These are phyloP conservation scores for Pocillopora grandis DNA, from an alignment of 92 coral and sea anemone genomes.

Conservation along the genomic window DNA sequence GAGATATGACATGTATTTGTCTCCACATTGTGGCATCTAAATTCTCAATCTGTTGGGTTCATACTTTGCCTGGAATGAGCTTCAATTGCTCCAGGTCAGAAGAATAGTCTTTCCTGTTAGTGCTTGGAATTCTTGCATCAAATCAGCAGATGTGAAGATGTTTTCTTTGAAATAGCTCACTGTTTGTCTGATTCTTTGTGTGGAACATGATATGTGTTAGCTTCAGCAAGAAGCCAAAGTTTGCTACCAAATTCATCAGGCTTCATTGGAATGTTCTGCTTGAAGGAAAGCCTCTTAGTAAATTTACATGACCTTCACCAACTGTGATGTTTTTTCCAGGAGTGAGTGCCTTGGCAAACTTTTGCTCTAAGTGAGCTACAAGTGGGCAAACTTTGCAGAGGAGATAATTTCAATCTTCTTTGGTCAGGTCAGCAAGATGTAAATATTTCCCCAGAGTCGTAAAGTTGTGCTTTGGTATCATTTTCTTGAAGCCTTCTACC, in stretches of 20 bases:
- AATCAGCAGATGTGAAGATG: constrained; percentile 8
- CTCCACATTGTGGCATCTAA: constrained; percentile 30
- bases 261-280: too few relatives aligned
- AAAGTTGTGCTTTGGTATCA: constrained; percentile 34
- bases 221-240: constrained; percentile 32
- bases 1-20: constrained; percentile 26
- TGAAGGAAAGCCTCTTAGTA: too few relatives aligned
- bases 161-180: too few relatives aligned
- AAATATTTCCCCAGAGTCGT: constrained; percentile 9
- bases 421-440: too few relatives aligned
- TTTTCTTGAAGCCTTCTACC: constrained; percentile 35
- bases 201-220: constrained; percentile 41
- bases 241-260: too few relatives aligned
- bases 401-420: too few relatives aligned
- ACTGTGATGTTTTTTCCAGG: constrained; percentile 1
- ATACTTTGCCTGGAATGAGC: constrained; percentile 11
- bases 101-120: constrained; percentile 16
- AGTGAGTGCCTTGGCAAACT: too few relatives aligned
- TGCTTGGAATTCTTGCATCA: constrained; percentile 2
- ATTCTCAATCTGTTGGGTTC: constrained; percentile 21
- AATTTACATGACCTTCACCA: constrained; percentile 6
- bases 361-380: too few relatives aligned
- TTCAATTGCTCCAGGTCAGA: constrained; percentile 16
- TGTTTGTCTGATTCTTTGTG: constrained; percentile 30
- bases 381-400: too few relatives aligned